phyloP scores from a whole-genome alignment of 2,888 invertebrate species.

The Serrognathus titanus region DNA sequence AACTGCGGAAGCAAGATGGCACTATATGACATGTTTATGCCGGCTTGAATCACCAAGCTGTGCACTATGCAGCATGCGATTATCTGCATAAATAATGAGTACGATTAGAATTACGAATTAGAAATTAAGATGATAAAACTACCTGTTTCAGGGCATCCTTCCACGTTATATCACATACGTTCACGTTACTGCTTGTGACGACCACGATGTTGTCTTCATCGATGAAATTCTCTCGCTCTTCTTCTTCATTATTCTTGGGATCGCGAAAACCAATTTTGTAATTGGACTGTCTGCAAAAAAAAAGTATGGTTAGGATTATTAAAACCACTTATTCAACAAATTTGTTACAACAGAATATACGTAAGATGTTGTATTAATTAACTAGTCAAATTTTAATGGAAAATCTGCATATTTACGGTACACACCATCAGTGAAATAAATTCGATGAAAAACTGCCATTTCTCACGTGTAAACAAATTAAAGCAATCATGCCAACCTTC shows the following conservation, averaged over 20 bases:
- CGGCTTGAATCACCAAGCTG: conserved; percentile 54
- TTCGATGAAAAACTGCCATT: too few relatives aligned
- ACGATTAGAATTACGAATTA: too few relatives aligned
- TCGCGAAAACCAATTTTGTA: neutral
- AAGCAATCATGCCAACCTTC: too few relatives aligned
- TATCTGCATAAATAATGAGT: conserved; percentile 1
- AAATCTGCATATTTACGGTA: too few relatives aligned
- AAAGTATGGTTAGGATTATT: neutral
- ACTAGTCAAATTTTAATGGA: too few relatives aligned
- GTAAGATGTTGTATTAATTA: too few relatives aligned
- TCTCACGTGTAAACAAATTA: too few relatives aligned
- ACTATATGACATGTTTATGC: conserved; percentile 58
- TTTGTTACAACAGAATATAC: too few relatives aligned
- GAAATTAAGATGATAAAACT: neutral
- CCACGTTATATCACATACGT: conserved; percentile 13
- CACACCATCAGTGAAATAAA: too few relatives aligned
- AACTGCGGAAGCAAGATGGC: conserved; percentile 55
- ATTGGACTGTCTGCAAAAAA: neutral
- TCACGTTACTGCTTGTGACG: neutral
- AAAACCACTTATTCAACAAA: neutral
- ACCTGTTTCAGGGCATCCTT: conserved; percentile 18
- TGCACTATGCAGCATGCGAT: conserved; percentile 46
- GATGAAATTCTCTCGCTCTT: neutral
- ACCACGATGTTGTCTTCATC: conserved; percentile 1
- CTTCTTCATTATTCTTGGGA: neutral